These are phyloP conservation scores for Sebastes fasciatus DNA, from an alignment of 2,113 vertebrate species.

Conservation along the genomic window DNA sequence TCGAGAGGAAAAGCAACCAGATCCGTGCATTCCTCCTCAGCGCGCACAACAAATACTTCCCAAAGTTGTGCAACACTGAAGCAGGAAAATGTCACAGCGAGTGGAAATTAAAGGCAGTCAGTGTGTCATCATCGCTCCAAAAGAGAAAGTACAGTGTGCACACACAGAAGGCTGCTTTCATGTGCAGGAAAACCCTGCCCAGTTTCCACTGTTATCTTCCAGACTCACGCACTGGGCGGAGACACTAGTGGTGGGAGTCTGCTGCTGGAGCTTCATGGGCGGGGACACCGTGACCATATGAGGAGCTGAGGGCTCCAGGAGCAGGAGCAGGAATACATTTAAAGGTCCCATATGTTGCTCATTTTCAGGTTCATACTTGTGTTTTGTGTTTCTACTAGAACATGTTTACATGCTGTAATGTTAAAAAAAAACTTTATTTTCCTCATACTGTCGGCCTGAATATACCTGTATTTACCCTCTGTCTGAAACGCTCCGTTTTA, in stretches of 20 bases:
- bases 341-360: too few relatives aligned
- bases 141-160: slow-evolving; percentile 9
- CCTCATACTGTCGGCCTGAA: too few relatives aligned
- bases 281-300: slow-evolving; percentile 62
- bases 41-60: slow-evolving; percentile 54
- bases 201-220: slow-evolving; percentile 73
- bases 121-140: not conserved
- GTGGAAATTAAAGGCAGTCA: slow-evolving; percentile 10
- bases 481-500: too few relatives aligned
- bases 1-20: slow-evolving; percentile 6
- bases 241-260: slow-evolving; percentile 31
- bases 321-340: too few relatives aligned
- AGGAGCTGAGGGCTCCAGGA: slow-evolving; percentile 29
- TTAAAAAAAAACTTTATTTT: too few relatives aligned
- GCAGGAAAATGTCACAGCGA: not conserved
- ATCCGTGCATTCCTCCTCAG: slow-evolving; percentile 59
- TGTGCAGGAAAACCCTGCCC: slow-evolving; percentile 56
- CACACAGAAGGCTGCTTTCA: slow-evolving; percentile 15
- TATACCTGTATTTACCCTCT: too few relatives aligned
- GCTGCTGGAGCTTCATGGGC: slow-evolving; percentile 56
- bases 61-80: slow-evolving; percentile 69
- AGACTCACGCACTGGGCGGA: slow-evolving; percentile 66
- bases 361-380: too few relatives aligned
- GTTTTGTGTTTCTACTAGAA: too few relatives aligned
- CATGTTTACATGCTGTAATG: too few relatives aligned